Conservation (phyloP, 2,797 vertebrate genomes). For the Leuciscus waleckii region DNA sequence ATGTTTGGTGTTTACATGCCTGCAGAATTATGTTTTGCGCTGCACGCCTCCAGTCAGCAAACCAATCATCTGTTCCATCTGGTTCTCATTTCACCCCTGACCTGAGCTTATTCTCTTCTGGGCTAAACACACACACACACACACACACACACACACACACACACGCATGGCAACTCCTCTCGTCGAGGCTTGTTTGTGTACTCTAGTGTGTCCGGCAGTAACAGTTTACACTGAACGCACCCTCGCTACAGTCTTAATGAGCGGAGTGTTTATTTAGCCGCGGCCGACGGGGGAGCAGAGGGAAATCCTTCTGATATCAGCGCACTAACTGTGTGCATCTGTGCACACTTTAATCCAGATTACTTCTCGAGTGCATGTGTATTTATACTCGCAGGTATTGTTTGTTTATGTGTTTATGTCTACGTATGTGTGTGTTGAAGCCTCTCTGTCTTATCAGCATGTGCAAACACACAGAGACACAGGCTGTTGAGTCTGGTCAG, state of each 20-base stretch:
- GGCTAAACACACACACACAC: constrained; percentile 30
- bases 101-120: constrained; percentile 36
- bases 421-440: constrained; percentile 39
- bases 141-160: constrained; percentile 7
- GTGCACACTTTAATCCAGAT: constrained; percentile 24
- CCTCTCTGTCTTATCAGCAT: constrained; percentile 29
- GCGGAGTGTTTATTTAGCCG: constrained; percentile 79
- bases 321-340: constrained; percentile 35
- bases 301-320: constrained; percentile 57
- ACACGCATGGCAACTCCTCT: constrained; percentile 39
- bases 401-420: constrained; percentile 44
- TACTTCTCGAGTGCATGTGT: constrained; percentile 39
- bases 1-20: constrained; percentile 39
- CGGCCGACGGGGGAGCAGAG: constrained; percentile 51
- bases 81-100: constrained; percentile 50
- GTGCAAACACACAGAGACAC: constrained; percentile 44
- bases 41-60: constrained; percentile 39
- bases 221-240: constrained; percentile 81
- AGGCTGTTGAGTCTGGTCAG: constrained; percentile 29
- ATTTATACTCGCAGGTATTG: constrained; percentile 41
- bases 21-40: constrained; percentile 40
- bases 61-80: constrained; percentile 37
- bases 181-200: constrained; percentile 76
- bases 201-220: constrained; percentile 75
- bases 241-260: constrained; percentile 78